These are phyloP conservation scores for Orthonychiurus folsomi DNA, from an alignment of 2,888 invertebrate species.

Conservation along the genomic window DNA sequence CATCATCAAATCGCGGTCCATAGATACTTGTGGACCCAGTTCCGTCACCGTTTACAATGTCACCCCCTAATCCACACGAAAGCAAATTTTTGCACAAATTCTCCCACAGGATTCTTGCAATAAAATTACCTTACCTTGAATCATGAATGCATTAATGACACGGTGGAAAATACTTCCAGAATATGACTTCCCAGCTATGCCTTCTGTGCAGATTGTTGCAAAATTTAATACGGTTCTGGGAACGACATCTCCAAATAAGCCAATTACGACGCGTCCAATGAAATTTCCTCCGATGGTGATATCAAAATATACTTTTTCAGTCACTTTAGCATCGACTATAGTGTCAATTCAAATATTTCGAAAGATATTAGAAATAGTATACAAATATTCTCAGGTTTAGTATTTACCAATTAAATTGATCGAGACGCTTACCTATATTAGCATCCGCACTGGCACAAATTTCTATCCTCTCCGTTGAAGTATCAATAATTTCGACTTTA, in stretches of 20 bases:
- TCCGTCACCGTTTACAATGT: constrained; percentile 71
- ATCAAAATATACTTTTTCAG: constrained; percentile 74
- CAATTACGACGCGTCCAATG: constrained; percentile 69
- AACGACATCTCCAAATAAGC: constrained; percentile 76
- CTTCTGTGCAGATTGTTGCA: constrained; percentile 64
- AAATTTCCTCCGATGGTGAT: constrained; percentile 62
- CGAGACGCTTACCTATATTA: neutral
- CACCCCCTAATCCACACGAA: no score
- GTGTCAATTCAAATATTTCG: no score
- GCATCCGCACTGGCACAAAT: neutral
- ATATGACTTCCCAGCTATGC: constrained; percentile 67
- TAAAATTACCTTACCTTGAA: no score
- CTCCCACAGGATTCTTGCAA: no score
- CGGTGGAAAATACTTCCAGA: constrained; percentile 72
- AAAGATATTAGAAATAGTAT: no score
- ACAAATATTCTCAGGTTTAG: no score
- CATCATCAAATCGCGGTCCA: constrained; percentile 75
- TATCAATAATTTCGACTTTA: neutral
- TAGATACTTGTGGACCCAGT: constrained; percentile 76
- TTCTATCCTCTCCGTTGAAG: neutral
- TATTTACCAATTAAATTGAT: no score
- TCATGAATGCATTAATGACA: constrained; percentile 79
- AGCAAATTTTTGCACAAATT: no score
- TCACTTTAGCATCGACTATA: no score
- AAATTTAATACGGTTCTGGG: constrained; percentile 84